Percentiles rank a stretch among this genome's conserved stretches.
These are phyloP conservation scores for Elmis aenea DNA, from an alignment of 2,888 invertebrate genomes.

Conservation along the genomic window DNA sequence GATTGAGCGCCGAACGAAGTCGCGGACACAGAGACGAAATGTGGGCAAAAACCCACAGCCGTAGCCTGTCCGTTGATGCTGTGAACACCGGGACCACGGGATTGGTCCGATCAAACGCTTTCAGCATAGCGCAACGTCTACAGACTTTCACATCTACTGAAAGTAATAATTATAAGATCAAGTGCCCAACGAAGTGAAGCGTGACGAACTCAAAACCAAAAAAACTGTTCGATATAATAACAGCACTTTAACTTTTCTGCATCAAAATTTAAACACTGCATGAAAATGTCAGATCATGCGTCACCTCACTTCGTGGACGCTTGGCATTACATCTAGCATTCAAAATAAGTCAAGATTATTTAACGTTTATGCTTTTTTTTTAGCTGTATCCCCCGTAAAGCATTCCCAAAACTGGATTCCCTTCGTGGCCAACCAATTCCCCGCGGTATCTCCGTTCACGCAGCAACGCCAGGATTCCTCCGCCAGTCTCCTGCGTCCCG, in stretches of 20 bases:
- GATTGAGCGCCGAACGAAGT: constrained; percentile 45
- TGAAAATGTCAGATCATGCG: too few species aligned
- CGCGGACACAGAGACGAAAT: constrained; percentile 42
- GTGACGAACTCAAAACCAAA: not conserved
- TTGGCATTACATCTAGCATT: too few species aligned
- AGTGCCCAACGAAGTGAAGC: not conserved
- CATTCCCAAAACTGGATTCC: constrained; percentile 61
- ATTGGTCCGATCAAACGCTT: constrained; percentile 62
- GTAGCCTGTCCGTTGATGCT: constrained; percentile 72
- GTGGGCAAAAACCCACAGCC: constrained; percentile 52
- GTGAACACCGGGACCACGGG: constrained; percentile 75
- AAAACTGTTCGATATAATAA: not conserved
- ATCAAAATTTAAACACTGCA: too few species aligned
- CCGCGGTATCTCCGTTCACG: constrained; percentile 61
- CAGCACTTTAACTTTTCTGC: too few species aligned
- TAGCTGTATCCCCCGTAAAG: constrained; percentile 50
- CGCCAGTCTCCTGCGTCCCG: constrained; percentile 47
- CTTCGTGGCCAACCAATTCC: constrained; percentile 67
- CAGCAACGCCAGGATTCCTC: constrained; percentile 33
- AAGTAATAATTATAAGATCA: constrained; percentile 35
- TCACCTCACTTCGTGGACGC: too few species aligned
- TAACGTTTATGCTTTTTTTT: constrained; percentile 25
- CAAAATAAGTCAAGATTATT: too few species aligned
- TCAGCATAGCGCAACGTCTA: constrained; percentile 50
- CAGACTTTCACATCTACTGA: constrained; percentile 46